Evolutionary conservation across 1,140 invertebrate species (phyloP).

Genomic region (Papilio helenus): DNA sequence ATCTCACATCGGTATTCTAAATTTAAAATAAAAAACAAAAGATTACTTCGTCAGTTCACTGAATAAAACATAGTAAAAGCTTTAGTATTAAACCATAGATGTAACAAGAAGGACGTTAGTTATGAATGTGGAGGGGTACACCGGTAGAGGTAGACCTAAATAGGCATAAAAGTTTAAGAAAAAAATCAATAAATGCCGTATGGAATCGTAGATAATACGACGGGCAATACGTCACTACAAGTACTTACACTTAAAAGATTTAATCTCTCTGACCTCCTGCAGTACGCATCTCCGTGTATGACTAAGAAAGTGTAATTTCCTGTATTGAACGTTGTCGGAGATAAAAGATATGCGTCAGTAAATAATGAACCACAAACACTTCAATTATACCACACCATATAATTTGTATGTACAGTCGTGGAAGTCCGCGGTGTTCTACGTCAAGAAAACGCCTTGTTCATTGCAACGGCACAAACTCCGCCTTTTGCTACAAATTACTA

Average conservation of each 20-base stretch:
- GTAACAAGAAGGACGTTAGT: no score
- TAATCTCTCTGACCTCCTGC: constrained; percentile 30
- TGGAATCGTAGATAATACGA: constrained; percentile 1
- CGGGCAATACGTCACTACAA: constrained; percentile 14
- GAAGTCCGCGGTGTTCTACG: no score
- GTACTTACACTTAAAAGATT: constrained; percentile 29
- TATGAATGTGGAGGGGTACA: no score
- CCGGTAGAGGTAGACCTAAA: no score
- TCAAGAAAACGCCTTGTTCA: no score
- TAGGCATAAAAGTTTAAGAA: not conserved
- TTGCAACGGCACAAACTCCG: no score
- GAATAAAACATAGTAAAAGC: not conserved
- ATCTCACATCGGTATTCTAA: not conserved
- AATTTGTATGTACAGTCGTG: not conserved
- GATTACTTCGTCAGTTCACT: no score
- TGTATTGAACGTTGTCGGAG: constrained; percentile 5
- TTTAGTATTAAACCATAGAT: not conserved
- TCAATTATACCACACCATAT: not conserved
- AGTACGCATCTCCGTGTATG: constrained; percentile 34
- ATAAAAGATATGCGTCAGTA: constrained; percentile 5
- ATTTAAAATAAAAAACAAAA: no score
- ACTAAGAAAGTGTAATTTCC: constrained; percentile 32
- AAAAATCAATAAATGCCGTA: not conserved
- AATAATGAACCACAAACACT: constrained; percentile 27
- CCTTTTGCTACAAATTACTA: no score